These are phyloP conservation scores for Acrocephalus arundinaceus DNA, from an alignment of 2,113 vertebrate species.

Conservation along the genomic window DNA sequence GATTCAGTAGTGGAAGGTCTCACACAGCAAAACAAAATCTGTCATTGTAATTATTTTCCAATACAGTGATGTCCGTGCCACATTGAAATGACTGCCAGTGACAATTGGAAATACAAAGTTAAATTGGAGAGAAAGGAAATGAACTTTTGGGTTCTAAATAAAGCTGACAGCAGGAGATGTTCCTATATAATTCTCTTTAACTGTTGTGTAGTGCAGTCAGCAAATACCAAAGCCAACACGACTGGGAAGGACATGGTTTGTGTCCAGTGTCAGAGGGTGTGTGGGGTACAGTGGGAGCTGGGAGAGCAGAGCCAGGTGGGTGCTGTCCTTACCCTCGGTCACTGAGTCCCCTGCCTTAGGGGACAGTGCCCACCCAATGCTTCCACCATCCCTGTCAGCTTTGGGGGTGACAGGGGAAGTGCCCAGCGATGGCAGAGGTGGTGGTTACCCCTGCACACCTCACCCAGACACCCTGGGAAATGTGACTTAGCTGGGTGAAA, in stretches of 20 bases:
- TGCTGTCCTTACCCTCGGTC: accelerated
- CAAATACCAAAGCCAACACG: accelerated
- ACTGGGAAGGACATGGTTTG: accelerated
- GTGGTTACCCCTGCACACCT: neutral
- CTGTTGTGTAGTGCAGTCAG: neutral
- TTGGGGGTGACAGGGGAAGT: neutral
- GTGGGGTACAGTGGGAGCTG: neutral
- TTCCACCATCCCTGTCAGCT: neutral
- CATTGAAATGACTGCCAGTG: neutral
- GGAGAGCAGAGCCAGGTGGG: no score
- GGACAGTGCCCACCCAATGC: accelerated
- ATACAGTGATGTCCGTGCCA: neutral
- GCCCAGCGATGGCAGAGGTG: accelerated
- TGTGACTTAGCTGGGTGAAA: neutral
- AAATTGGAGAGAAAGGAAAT: slow-evolving; percentile 9
- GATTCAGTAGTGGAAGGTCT: slow-evolving; percentile 21
- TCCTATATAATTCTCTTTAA: neutral
- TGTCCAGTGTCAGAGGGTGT: accelerated
- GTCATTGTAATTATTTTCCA: slow-evolving; percentile 45
- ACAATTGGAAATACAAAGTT: neutral
- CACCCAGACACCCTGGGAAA: neutral
- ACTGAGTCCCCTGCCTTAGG: neutral
- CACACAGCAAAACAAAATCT: slow-evolving; percentile 47
- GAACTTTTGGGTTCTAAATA: neutral
- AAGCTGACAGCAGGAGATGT: neutral